Base-by-base conservation (phyloP, 2,113 vertebrate genomes). In the Mirza zaza region DNA sequence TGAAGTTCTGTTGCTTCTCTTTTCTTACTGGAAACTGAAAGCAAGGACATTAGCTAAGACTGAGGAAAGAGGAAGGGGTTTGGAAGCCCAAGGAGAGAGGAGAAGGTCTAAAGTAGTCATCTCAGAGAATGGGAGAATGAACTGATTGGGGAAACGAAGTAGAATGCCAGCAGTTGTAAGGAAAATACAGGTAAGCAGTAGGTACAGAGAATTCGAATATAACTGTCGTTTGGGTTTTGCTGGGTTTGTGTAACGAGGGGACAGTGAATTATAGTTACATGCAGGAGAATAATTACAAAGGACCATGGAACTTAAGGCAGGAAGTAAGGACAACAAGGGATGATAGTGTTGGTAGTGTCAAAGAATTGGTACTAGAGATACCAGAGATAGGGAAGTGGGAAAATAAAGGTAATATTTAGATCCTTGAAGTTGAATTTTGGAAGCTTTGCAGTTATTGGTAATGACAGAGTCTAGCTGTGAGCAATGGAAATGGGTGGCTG, bases 11-110 rank as follows among this genome's bases (percentile, higher is more conserved):
- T 82, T 85, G 55, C 73, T 87, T 91, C 57, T 87, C 8, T 91
- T 63, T 76, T 90, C 73, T 39, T 90, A 10, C 11, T 87, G 75
- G 87, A 87, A n/a, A 61, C 76, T 68, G 92, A 87, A 57, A 87
- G 48, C 36, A 63, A 65, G 55, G 14, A 86, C n/a, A 63, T 90
- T 84, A 96, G 9, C 52, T 79, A 65, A 71, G 45, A 87, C 15
- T 63, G 32, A 71, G 90, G 32, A 73, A 90, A 75, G 27, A 45
- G 55, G 15, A 73, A 50, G 1, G 48, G 18, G 36, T 86, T 94
- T 81, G n/a, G 67, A 68, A 75, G 45, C 50, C 50, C 68, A 68
- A 42, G 34, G 68, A 82, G 48, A 42, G 7, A 71, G 39, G 17
- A 50, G 10, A 67, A 67, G 13, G 29, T 68, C 18, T 27, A 73